phyloP scores from a whole-genome alignment of 2,797 vertebrate species.

The Sparus aurata region DNA sequence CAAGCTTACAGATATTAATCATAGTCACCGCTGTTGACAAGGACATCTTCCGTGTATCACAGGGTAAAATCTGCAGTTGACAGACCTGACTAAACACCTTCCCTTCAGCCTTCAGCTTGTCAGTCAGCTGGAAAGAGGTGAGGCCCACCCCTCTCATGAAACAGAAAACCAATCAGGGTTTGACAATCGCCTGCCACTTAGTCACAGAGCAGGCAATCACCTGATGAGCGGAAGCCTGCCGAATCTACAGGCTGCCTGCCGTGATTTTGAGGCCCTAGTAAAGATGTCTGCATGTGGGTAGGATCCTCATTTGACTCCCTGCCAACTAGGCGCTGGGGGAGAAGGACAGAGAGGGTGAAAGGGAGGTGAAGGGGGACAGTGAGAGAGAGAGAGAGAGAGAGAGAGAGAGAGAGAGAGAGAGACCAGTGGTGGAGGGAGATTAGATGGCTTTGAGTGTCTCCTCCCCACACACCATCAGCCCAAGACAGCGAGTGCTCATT shows the following conservation, averaged over 20 bases:
- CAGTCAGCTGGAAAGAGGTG: conserved; percentile 57
- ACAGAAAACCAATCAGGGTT: conserved; percentile 67
- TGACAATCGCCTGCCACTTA: conserved; percentile 63
- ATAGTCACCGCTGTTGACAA: conserved; percentile 58
- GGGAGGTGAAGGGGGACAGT: conserved; percentile 56
- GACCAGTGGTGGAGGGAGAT: conserved; percentile 53
- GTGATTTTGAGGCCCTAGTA: conserved; percentile 63
- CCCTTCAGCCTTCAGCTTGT: conserved; percentile 57
- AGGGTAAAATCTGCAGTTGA: conserved; percentile 55
- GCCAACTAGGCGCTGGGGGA: conserved; percentile 76
- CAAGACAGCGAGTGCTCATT: conserved; percentile 85
- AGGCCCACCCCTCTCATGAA: conserved; percentile 58
- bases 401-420: conserved; percentile 54
- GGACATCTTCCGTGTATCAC: conserved; percentile 65
- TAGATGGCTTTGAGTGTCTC: conserved; percentile 77
- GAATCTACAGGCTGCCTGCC: conserved; percentile 61
- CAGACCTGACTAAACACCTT: conserved; percentile 57
- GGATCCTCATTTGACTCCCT: conserved; percentile 74
- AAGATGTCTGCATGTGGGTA: conserved; percentile 71
- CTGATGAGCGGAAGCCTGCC: conserved; percentile 42
- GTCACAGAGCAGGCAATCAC: conserved; percentile 64
- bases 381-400: conserved; percentile 55
- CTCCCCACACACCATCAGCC: conserved; percentile 73
- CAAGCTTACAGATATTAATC: conserved; percentile 63
- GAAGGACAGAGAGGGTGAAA: conserved; percentile 63